A percentile compares a stretch with the other conserved stretches of the same genome.
Conservation (phyloP, 2,113 vertebrate genomes). For the Lamprologus sp. region DNA sequence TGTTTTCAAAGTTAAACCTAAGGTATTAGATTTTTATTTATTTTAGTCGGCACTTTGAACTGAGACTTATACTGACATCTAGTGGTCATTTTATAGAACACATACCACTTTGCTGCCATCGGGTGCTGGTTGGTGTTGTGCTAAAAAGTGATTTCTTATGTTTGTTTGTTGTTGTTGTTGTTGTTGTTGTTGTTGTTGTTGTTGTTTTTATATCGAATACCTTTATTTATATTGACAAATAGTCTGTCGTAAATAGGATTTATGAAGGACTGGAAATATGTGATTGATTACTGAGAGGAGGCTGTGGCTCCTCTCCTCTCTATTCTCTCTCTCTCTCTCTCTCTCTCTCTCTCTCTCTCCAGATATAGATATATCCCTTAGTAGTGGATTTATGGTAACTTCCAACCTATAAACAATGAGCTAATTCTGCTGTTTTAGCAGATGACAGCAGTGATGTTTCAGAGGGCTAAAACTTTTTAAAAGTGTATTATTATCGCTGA, state of each 20-base stretch:
- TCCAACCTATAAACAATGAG: neutral
- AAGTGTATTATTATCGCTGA: neutral
- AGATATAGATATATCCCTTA: neutral
- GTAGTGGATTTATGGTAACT: neutral
- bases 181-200: neutral
- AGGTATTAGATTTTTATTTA: neutral
- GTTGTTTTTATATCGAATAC: neutral
- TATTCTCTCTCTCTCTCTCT: no score
- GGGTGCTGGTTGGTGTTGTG: neutral
- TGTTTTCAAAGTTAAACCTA: neutral
- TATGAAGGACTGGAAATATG: neutral
- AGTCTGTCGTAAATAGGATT: neutral
- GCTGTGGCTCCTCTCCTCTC: no score
- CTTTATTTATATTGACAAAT: neutral
- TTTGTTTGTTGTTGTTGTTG: neutral
- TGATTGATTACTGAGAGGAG: no score
- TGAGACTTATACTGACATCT: slow-evolving; percentile 10
- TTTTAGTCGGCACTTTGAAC: neutral
- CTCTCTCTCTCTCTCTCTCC: neutral
- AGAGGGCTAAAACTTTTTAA: neutral
- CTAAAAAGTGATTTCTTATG: neutral
- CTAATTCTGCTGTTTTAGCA: neutral
- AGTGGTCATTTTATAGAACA: neutral
- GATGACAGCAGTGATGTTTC: neutral
- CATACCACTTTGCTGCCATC: neutral